A percentile compares a stretch with the other conserved stretches of the same genome.
Evolutionary conservation across 2,888 invertebrate species (phyloP).

Genomic region (Ophioninae sp.): DNA sequence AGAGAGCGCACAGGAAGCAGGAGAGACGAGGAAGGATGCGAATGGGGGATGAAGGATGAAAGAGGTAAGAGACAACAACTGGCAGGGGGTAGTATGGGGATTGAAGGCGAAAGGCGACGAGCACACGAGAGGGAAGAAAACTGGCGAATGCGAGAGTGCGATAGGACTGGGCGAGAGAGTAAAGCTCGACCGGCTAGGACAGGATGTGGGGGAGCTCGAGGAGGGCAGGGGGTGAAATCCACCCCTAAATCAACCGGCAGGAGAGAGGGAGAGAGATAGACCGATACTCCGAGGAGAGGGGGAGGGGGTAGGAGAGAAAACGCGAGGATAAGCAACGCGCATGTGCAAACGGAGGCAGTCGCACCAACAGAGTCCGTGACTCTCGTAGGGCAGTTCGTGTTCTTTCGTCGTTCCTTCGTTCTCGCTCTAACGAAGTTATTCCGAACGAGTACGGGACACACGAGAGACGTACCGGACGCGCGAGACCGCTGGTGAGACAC

Average conservation of each 20-base stretch:
- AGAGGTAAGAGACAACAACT: conserved; percentile 46
- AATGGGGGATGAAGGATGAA: conserved; percentile 44
- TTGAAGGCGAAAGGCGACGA: conserved; percentile 24
- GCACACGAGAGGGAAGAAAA: conserved; percentile 33
- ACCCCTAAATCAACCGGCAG: conserved; percentile 45
- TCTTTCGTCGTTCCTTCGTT: conserved; percentile 77
- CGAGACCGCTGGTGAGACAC: conserved; percentile 47
- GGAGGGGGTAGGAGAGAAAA: conserved; percentile 9
- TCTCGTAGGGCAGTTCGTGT: conserved; percentile 75
- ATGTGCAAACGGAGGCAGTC: conserved; percentile 64
- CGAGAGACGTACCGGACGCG: conserved; percentile 62
- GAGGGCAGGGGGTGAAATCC: conserved; percentile 46
- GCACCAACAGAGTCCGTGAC: conserved; percentile 69
- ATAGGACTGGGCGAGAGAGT: conserved; percentile 44
- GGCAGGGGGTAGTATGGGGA: conserved; percentile 25
- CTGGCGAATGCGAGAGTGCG: conserved; percentile 40
- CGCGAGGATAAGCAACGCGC: conserved; percentile 61
- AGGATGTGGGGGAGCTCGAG: conserved; percentile 35
- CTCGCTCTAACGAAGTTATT: conserved; percentile 77
- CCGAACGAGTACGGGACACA: conserved; percentile 69
- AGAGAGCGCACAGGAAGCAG: background rate
- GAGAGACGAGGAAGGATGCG: conserved; percentile 15
- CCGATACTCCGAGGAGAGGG: no score
- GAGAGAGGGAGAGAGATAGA: no score
- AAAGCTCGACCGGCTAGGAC: conserved; percentile 40